Conservation (phyloP, 2,113 vertebrate genomes). For the Syrrhaptes paradoxus region DNA sequence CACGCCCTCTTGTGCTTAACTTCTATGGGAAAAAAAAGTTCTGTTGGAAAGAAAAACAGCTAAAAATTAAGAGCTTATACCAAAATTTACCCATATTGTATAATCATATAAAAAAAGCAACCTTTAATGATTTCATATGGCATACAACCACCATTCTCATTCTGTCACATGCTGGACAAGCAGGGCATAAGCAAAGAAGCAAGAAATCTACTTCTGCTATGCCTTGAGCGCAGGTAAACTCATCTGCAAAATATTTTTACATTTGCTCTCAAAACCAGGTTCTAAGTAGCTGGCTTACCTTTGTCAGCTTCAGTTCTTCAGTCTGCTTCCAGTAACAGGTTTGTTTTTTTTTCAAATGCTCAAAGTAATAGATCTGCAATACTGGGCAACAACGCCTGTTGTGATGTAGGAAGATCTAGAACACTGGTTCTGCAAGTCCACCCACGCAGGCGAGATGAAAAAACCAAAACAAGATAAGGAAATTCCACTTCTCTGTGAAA, state of each 20-base stretch:
- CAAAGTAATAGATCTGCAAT: neutral
- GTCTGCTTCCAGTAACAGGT: neutral
- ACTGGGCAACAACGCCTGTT: neutral
- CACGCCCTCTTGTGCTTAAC: neutral
- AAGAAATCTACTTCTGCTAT: neutral
- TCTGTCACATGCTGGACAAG: neutral
- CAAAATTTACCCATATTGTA: neutral
- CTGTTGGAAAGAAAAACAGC: neutral
- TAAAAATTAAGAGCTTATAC: neutral
- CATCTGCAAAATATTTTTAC: neutral
- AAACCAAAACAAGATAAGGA: conserved; percentile 32
- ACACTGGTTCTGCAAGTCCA: conserved; percentile 32
- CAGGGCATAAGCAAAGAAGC: neutral
- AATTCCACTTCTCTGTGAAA: conserved; percentile 38
- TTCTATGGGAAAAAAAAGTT: neutral
- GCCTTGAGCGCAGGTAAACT: neutral
- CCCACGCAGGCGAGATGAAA: conserved; percentile 22
- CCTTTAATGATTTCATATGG: neutral
- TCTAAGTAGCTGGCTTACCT: conserved; percentile 34
- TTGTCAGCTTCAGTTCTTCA: neutral
- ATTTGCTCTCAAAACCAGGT: neutral
- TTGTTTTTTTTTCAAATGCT: neutral
- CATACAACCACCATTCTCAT: neutral
- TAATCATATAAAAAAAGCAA: neutral
- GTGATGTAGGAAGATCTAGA: neutral